Evolutionary conservation across 2,888 invertebrate genomes (phyloP).

Genomic region (Tetheella fluctuosa): DNA sequence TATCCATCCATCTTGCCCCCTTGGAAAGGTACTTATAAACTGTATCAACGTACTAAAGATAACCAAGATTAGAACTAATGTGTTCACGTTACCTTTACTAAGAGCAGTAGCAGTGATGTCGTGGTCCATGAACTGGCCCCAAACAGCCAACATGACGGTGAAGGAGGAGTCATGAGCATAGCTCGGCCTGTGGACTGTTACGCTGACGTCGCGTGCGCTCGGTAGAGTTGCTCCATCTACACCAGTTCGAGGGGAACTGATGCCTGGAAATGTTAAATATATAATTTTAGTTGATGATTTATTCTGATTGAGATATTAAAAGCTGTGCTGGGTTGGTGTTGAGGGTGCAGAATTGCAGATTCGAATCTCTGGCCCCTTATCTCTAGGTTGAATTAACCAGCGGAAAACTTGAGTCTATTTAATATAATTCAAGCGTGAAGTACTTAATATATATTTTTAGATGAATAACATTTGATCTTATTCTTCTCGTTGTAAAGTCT

Average conservation of each 20-base stretch:
- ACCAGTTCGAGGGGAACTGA: constrained; percentile 86
- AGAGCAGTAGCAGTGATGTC: constrained; percentile 94
- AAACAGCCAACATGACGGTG: constrained; percentile 93
- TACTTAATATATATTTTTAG: too few species aligned
- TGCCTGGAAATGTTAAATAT: constrained; percentile 70
- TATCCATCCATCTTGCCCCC: too few species aligned
- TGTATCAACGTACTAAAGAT: too few species aligned
- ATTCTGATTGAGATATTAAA: not conserved
- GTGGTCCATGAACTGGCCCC: constrained; percentile 95
- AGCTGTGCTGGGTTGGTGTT: not conserved
- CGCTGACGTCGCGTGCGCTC: constrained; percentile 89
- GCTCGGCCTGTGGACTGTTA: constrained; percentile 88
- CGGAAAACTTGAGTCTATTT: too few species aligned
- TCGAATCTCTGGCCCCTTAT: too few species aligned
- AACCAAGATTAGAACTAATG: not conserved
- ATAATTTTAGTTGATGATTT: not conserved
- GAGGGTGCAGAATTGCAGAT: too few species aligned
- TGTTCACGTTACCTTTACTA: constrained; percentile 87
- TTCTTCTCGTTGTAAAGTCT: too few species aligned
- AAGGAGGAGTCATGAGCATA: constrained; percentile 90
- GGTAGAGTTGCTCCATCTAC: constrained; percentile 84
- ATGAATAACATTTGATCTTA: too few species aligned
- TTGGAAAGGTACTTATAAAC: too few species aligned
- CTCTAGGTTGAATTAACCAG: too few species aligned
- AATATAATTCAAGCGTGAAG: too few species aligned